phyloP scores from a whole-genome alignment of 2,888 invertebrate species.

The Theretra japonica region DNA sequence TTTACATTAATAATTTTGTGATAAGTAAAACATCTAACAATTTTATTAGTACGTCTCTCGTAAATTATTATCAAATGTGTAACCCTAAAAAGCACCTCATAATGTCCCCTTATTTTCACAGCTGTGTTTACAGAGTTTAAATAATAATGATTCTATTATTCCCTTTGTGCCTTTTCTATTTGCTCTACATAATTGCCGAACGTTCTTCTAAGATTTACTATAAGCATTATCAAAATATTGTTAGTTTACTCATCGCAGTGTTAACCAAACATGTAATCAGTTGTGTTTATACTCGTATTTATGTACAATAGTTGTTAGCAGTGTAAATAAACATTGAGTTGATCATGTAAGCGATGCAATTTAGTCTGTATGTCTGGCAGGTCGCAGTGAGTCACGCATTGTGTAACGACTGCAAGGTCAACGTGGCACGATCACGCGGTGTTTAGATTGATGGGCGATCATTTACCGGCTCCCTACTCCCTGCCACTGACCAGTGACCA shows the following conservation, averaged over 20 bases:
- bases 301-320: constrained; percentile 34
- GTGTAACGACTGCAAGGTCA: constrained; percentile 55
- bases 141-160: constrained; percentile 22
- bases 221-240: background rate
- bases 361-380: constrained; percentile 54
- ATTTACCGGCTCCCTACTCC: background rate
- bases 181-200: background rate
- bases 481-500: background rate
- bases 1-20: background rate
- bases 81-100: constrained; percentile 26
- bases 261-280: background rate
- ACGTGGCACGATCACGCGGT: constrained; percentile 42
- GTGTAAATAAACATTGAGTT: constrained; percentile 41
- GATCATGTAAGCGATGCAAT: constrained; percentile 54
- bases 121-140: constrained; percentile 24
- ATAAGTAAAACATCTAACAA: background rate
- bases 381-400: constrained; percentile 54
- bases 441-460: constrained; percentile 38
- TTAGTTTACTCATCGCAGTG: background rate
- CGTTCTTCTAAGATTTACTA: background rate
- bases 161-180: background rate
- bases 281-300: background rate
- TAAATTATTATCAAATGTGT: background rate
- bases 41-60: too few relatives aligned
- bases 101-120: constrained; percentile 29